Percentiles rank a stretch among this genome's conserved stretches.
These are phyloP conservation scores for Drosophila tani DNA, from an alignment of 1,140 invertebrate species.

Conservation along the genomic window DNA sequence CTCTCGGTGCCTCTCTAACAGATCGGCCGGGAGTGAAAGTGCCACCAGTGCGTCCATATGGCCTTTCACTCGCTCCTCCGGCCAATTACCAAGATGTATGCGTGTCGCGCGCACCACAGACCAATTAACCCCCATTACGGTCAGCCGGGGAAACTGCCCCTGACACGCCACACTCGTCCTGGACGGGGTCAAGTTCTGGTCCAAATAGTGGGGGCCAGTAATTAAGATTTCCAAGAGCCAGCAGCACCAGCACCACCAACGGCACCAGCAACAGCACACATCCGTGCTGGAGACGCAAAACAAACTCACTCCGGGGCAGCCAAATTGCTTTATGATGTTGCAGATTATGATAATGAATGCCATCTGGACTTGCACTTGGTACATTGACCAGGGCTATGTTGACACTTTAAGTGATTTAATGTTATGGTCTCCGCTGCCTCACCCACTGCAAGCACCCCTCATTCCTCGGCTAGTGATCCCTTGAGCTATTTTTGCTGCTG, in stretches of 20 bases:
- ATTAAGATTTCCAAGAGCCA: slow-evolving; percentile 74
- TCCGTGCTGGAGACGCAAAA: slow-evolving; percentile 66
- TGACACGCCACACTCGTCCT: slow-evolving; percentile 63
- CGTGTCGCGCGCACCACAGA: slow-evolving; percentile 84
- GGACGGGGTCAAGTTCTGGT: slow-evolving; percentile 72
- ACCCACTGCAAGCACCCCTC: slow-evolving; percentile 12
- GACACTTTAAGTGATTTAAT: slow-evolving; percentile 85
- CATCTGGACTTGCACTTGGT: slow-evolving; percentile 77
- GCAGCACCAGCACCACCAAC: neutral
- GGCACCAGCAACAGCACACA: slow-evolving; percentile 23
- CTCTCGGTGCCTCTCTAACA: slow-evolving; percentile 24
- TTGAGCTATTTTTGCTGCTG: too few relatives aligned
- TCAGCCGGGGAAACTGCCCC: slow-evolving; percentile 47
- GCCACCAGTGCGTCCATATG: slow-evolving; percentile 60
- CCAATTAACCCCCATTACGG: slow-evolving; percentile 85
- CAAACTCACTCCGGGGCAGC: slow-evolving; percentile 50
- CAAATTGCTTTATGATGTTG: slow-evolving; percentile 84
- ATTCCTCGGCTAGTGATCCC: neutral
- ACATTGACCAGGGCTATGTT: slow-evolving; percentile 73
- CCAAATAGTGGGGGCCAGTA: slow-evolving; percentile 58
- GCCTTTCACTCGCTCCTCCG: slow-evolving; percentile 65
- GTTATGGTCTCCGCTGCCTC: slow-evolving; percentile 63
- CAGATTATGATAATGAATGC: slow-evolving; percentile 84
- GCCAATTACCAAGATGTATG: slow-evolving; percentile 84
- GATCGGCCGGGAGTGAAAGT: slow-evolving; percentile 62